phyloP scores from a whole-genome alignment of 1,140 invertebrate genomes.

The Oryctes rhinoceros region DNA sequence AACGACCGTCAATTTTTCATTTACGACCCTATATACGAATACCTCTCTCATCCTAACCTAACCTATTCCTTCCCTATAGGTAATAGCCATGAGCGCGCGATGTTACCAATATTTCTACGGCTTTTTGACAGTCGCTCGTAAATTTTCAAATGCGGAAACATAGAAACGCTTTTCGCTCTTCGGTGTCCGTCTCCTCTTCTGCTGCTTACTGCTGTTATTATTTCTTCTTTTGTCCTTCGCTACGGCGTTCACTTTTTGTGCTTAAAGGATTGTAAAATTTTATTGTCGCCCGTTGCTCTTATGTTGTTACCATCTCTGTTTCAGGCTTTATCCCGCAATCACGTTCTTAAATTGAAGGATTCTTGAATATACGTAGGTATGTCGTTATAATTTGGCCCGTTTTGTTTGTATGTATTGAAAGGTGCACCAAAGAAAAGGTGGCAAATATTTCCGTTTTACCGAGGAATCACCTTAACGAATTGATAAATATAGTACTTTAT shows the following conservation, averaged over 20 bases:
- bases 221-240: not conserved
- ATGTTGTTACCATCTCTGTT: not conserved
- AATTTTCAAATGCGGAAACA: conserved; percentile 18
- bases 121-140: conserved; percentile 13
- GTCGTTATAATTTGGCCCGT: too few species aligned
- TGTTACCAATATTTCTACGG: conserved; percentile 13
- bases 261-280: conserved; percentile 15
- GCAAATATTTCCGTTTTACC: too few species aligned
- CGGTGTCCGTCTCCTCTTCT: not conserved
- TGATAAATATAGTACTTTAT: too few species aligned
- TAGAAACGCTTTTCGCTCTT: not conserved
- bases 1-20: conserved; percentile 10
- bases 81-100: not conserved
- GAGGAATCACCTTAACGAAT: too few species aligned
- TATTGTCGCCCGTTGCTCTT: not conserved
- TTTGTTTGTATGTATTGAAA: too few species aligned
- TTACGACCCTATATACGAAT: not conserved
- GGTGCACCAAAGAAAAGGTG: too few species aligned
- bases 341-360: not conserved
- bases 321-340: too few species aligned
- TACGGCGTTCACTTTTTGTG: not conserved
- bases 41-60: not conserved
- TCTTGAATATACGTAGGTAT: too few species aligned
- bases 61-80: not conserved
- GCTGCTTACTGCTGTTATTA: not conserved